Conservation (phyloP, 2,113 vertebrate genomes). For the Uria lomvia region DNA sequence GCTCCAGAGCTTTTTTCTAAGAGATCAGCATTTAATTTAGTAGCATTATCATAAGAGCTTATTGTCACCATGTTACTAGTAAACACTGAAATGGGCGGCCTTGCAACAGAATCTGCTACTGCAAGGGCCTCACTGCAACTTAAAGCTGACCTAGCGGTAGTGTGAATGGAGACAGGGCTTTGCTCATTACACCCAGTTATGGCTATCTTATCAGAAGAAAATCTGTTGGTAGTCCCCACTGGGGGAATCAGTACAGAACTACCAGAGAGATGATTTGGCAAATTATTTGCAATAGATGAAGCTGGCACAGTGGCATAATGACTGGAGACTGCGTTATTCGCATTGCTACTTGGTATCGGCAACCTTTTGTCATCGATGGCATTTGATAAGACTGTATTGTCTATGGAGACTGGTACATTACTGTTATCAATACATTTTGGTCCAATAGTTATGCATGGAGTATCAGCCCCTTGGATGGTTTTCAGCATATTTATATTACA, state of each 20-base stretch:
- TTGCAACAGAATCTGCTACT: conserved; percentile 57
- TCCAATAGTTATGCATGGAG: conserved; percentile 74
- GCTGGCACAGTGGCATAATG: conserved; percentile 75
- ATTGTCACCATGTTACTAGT: conserved; percentile 70
- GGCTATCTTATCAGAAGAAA: conserved; percentile 76
- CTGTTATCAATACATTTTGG: conserved; percentile 78
- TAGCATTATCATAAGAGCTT: conserved; percentile 60
- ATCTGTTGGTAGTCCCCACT: conserved; percentile 64
- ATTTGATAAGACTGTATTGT: conserved; percentile 39
- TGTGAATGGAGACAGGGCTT: conserved; percentile 47
- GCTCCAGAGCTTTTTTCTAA: conserved; percentile 69
- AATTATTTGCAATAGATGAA: conserved; percentile 71
- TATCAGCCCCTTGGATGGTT: conserved; percentile 74
- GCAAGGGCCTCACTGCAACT: conserved; percentile 53
- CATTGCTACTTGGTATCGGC: conserved; percentile 62
- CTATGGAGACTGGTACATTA: conserved; percentile 48
- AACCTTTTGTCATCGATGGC: conserved; percentile 70
- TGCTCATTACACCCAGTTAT: conserved; percentile 70
- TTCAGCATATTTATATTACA: conserved; percentile 77
- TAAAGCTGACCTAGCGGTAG: conserved; percentile 65
- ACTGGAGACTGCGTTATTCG: conserved; percentile 46
- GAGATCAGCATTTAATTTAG: conserved; percentile 69
- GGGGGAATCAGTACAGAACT: conserved; percentile 76
- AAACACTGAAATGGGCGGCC: conserved; percentile 71
- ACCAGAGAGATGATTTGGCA: conserved; percentile 77